Percentiles rank a stretch among this genome's conserved stretches.
Conservation (phyloP, 2,797 vertebrate species). For the Dicrostonyx torquatus region DNA sequence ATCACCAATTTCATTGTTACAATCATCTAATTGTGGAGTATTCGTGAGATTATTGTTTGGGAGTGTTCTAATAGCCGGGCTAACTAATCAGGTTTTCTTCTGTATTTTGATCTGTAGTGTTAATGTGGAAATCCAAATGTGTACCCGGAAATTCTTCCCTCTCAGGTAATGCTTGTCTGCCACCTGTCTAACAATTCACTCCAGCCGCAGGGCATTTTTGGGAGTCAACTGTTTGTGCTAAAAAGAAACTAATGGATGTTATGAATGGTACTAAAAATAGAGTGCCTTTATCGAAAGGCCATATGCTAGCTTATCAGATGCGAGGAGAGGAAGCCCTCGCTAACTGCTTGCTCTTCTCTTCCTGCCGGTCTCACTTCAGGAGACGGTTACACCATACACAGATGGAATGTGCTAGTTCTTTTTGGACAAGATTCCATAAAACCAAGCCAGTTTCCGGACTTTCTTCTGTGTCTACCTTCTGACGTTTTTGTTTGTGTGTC, state of each 20-base stretch:
- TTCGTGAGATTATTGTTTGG: neutral
- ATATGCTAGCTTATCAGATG: slow-evolving; percentile 79
- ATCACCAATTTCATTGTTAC: neutral
- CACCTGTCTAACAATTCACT: slow-evolving; percentile 75
- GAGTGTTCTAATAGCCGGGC: neutral
- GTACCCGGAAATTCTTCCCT: neutral
- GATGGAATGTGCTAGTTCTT: slow-evolving; percentile 75
- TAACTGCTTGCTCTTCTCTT: slow-evolving; percentile 75
- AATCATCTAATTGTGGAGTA: neutral
- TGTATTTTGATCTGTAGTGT: neutral
- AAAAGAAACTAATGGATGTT: slow-evolving; percentile 77
- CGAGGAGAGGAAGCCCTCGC: slow-evolving; percentile 64
- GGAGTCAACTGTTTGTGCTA: slow-evolving; percentile 70
- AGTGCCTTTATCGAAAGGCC: slow-evolving; percentile 76
- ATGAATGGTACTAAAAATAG: slow-evolving; percentile 78
- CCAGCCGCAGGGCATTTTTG: slow-evolving; percentile 64
- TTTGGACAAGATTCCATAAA: slow-evolving; percentile 77
- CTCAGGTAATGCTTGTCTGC: slow-evolving; percentile 54
- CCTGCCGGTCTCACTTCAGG: slow-evolving; percentile 78
- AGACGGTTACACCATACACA: slow-evolving; percentile 68
- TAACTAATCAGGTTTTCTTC: slow-evolving; percentile 8
- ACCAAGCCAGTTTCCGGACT: slow-evolving; percentile 48
- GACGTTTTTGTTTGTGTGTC: neutral
- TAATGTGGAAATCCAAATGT: neutral
- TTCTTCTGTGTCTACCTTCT: neutral